Base-by-base conservation (phyloP, 1,140 invertebrate genomes). In the Drosophila nasuta region DNA sequence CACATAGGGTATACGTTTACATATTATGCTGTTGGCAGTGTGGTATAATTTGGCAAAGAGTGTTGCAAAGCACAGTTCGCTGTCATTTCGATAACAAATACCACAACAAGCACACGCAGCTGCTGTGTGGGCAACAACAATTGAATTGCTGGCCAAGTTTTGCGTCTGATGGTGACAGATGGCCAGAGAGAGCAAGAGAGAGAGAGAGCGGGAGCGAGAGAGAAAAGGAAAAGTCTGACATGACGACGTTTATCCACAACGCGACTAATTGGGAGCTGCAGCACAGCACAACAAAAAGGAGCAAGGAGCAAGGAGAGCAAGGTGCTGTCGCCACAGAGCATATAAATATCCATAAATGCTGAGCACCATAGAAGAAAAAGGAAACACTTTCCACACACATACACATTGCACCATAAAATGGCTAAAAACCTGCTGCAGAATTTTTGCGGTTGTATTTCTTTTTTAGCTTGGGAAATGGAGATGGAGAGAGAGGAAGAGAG, bases 341-440 rank as follows among this genome's bases (percentile, higher is more conserved):
- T 74, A 85, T 85, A 85, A 85, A 85, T 85, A 85, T 81, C 81
- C 81, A 85, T 85, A 85, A 85, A 85, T 78, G 81, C 73, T 68
- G 65, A 64, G 72, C 75, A 68, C 58, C 43, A 35, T 10, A 38
- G 20, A 45, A 60, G 66, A 41, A 52, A 66, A 41, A 54, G 48
- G 63, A 64, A 76, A 76, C 68, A 76, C 65, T 69, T 74, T 38
- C 10, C 65, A 35, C 28, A 33, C 11, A 35, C n/a, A 4, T 1
- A 15, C n/a, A 54, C 4, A 35, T 11, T 15, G 28, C 13, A 30
- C 13, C 30, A 56, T 48, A 56, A 46, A 71, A 72, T 58, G 33
- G 59, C 38, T 38, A 43, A 45, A 57, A 43, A 72, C 56, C 70
- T 57, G 71, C 48, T 73, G 65, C 66, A 64, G 72, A 43, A 85